phyloP scores from a whole-genome alignment of 1,140 invertebrate genomes.

The Orchesella cincta region DNA sequence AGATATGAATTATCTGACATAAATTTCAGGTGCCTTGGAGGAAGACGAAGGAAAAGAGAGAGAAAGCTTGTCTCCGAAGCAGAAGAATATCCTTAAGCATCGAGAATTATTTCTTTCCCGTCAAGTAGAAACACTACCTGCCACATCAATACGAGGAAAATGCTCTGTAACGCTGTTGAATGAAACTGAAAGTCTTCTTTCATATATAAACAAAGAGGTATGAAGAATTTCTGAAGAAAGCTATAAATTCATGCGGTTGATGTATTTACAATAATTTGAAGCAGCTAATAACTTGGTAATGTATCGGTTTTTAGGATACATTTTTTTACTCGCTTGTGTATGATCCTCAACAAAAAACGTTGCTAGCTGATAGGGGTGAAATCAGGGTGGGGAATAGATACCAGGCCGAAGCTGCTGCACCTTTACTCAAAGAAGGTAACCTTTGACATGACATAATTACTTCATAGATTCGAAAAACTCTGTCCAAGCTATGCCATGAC shows the following conservation, averaged over 20 bases:
- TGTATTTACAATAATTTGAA: too few relatives aligned
- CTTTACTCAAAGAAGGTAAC: conserved; percentile 70
- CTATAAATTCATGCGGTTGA: not conserved
- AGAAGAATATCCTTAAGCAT: conserved; percentile 93
- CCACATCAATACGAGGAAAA: conserved; percentile 98
- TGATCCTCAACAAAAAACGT: conserved; percentile 96
- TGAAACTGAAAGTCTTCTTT: conserved; percentile 93
- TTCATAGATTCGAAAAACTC: too few relatives aligned
- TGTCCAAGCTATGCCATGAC: too few relatives aligned
- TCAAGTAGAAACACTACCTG: conserved; percentile 96
- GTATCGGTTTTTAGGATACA: conserved; percentile 69
- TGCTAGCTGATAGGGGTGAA: conserved; percentile 97
- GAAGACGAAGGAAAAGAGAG: conserved; percentile 59
- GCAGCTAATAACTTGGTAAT: too few relatives aligned
- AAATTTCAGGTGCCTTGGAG: conserved; percentile 63
- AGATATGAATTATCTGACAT: too few relatives aligned
- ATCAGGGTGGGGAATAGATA: conserved; percentile 90
- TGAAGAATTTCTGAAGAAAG: conserved; percentile 55
- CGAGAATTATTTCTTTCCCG: conserved; percentile 96
- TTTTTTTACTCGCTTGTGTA: conserved; percentile 99
- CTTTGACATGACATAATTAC: too few relatives aligned
- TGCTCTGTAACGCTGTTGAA: conserved; percentile 97
- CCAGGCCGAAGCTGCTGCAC: conserved; percentile 82
- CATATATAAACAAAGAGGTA: conserved; percentile 95
- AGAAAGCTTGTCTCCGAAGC: conserved; percentile 66